Evolutionary conservation across 1,140 invertebrate genomes (phyloP).

Genomic region (Anoplolepis gracilipes): DNA sequence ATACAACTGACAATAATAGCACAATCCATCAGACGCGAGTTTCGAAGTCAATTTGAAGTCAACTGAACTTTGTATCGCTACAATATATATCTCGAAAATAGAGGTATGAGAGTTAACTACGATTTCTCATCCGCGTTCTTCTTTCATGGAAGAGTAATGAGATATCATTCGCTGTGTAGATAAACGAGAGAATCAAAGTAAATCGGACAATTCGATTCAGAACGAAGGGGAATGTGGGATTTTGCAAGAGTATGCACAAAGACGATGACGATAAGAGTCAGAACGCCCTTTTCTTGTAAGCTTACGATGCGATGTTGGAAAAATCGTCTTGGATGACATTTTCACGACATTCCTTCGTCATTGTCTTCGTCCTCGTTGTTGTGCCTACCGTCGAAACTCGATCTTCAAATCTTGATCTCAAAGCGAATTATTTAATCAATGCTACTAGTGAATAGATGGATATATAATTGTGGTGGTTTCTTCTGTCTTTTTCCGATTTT

Average conservation of each 20-base stretch:
- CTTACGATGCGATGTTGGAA: slow-evolving; percentile 26
- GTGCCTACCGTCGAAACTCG: background rate
- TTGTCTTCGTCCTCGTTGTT: slow-evolving; percentile 1
- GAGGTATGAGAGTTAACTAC: background rate
- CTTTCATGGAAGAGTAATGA: slow-evolving; percentile 1
- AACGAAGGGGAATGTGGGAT: slow-evolving; percentile 23
- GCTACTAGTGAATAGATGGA: background rate
- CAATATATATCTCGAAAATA: background rate
- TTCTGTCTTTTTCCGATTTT: background rate
- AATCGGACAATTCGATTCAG: slow-evolving; percentile 50
- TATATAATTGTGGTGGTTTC: background rate
- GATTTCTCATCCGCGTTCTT: slow-evolving; percentile 27
- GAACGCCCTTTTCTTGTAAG: slow-evolving; percentile 58
- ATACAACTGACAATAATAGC: slow-evolving; percentile 17
- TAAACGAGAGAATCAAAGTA: slow-evolving; percentile 7
- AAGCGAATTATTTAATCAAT: slow-evolving; percentile 23
- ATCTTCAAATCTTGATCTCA: slow-evolving; percentile 6
- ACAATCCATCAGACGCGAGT: slow-evolving; percentile 18
- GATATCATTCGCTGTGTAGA: background rate
- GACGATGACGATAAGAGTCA: slow-evolving; percentile 1
- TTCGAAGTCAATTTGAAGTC: slow-evolving; percentile 14
- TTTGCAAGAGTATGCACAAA: slow-evolving; percentile 6
- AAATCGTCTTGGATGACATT: slow-evolving; percentile 38
- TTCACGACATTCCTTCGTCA: background rate
- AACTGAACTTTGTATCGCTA: slow-evolving; percentile 11